A percentile compares a stretch with the other conserved stretches of the same genome.
phyloP scores from a whole-genome alignment of 2,113 vertebrate species.

The Rhinolophus sinicus region DNA sequence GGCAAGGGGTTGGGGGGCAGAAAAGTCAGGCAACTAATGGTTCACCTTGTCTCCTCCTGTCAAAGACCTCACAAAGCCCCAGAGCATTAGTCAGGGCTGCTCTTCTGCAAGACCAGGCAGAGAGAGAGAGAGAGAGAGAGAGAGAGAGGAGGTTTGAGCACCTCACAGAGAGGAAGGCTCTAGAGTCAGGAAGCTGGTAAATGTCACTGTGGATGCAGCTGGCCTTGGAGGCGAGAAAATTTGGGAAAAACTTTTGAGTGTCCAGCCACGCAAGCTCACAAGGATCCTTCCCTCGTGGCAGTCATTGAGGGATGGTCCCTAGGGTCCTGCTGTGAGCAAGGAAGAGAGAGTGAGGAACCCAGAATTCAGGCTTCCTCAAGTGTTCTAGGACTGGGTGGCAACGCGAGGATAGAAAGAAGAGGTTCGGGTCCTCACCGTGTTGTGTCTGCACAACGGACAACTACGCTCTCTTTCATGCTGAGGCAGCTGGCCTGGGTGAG shows the following conservation, averaged over 20 bases:
- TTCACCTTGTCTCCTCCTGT: neutral
- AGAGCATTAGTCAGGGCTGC: neutral
- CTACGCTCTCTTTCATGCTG: rapidly evolving
- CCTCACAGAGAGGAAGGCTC: neutral
- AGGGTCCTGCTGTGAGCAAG: neutral
- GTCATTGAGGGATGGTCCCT: neutral
- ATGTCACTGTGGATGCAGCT: neutral
- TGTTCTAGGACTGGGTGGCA: neutral
- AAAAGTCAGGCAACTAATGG: neutral
- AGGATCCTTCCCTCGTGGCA: neutral
- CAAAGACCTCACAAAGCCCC: neutral
- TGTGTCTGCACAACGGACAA: neutral
- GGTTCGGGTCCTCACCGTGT: no score
- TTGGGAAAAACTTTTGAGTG: neutral
- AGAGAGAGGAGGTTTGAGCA: neutral
- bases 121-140: neutral
- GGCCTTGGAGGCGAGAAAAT: neutral
- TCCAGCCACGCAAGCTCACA: neutral
- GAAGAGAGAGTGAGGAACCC: neutral
- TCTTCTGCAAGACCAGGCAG: neutral
- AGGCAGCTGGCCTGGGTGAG: neutral
- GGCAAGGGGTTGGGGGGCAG: no score
- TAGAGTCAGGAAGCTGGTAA: neutral
- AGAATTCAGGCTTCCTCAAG: neutral
- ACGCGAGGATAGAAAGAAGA: neutral